Conservation (phyloP, 2,797 vertebrate species). For the Rhinatrema bivittatum region DNA sequence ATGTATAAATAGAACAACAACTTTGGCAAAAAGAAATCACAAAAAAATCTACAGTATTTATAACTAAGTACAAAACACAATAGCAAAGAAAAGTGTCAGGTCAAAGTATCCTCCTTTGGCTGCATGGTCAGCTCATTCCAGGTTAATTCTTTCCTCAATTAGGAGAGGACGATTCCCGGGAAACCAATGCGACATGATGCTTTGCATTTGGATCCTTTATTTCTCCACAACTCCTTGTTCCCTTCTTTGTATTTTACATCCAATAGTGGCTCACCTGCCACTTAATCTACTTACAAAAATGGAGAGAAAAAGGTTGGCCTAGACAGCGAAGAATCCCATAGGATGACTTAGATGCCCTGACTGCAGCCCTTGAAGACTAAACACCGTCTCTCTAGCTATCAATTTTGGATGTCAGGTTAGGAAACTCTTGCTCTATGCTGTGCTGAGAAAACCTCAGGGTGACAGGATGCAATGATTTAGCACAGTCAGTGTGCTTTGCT, state of each 20-base stretch:
- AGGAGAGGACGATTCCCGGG: slow-evolving; percentile 62
- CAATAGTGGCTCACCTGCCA: slow-evolving; percentile 38
- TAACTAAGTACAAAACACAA: slow-evolving; percentile 88
- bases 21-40: slow-evolving; percentile 72
- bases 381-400: too few species aligned
- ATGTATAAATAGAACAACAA: slow-evolving; percentile 85
- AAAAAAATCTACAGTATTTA: slow-evolving; percentile 77
- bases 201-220: slow-evolving; percentile 24
- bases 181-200: slow-evolving; percentile 50
- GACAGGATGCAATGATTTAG: too few species aligned
- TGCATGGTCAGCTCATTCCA: slow-evolving; percentile 60
- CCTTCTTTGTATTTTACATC: slow-evolving; percentile 11
- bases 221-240: background rate
- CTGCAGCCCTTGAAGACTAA: too few species aligned
- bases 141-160: slow-evolving; percentile 70
- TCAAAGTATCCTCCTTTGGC: slow-evolving; percentile 70
- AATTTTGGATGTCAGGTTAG: too few species aligned
- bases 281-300: slow-evolving; percentile 13
- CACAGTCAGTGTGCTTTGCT: too few species aligned
- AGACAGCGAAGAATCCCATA: slow-evolving; percentile 10
- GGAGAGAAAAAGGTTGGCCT: slow-evolving; percentile 27
- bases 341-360: too few species aligned
- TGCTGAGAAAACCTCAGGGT: too few species aligned
- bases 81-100: slow-evolving; percentile 77
- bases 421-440: too few species aligned